Conservation (phyloP, 2,888 invertebrate species). For the Drosophila atripex region DNA sequence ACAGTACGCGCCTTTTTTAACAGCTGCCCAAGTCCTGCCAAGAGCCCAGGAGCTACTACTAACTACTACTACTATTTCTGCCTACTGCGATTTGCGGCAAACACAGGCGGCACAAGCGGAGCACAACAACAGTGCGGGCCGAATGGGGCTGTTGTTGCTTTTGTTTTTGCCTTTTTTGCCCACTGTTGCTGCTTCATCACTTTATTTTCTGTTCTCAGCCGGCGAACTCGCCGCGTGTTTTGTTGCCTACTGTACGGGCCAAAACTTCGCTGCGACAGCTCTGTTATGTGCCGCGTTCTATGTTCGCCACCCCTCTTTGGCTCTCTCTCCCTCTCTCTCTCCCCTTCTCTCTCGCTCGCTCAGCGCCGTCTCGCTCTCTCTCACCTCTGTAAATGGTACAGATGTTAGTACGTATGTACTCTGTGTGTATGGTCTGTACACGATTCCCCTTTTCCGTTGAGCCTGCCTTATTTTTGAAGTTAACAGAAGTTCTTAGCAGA, state of each 20-base stretch:
- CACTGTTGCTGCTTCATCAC: conserved; percentile 34
- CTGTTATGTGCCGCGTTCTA: conserved; percentile 58
- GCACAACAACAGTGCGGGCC: conserved; percentile 25
- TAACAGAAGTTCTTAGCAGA: too few relatives aligned
- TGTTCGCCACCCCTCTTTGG: conserved; percentile 56
- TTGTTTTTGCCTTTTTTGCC: conserved; percentile 10
- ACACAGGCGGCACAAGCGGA: conserved; percentile 1
- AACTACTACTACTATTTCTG: conserved; percentile 25
- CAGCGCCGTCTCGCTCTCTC: too few relatives aligned
- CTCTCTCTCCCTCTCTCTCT: conserved; percentile 11
- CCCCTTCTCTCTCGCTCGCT: background rate
- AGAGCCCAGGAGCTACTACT: background rate
- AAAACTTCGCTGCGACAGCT: conserved; percentile 39
- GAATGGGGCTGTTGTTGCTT: conserved; percentile 7
- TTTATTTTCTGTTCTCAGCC: conserved; percentile 49
- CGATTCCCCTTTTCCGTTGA: too few relatives aligned
- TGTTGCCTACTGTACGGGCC: conserved; percentile 80
- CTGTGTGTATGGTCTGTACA: too few relatives aligned
- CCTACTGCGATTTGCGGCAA: conserved; percentile 11
- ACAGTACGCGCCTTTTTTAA: conserved; percentile 39
- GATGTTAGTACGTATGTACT: too few relatives aligned
- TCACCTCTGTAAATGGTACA: too few relatives aligned
- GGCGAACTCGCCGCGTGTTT: conserved; percentile 68
- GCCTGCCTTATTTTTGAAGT: too few relatives aligned
- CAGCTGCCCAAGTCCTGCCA: conserved; percentile 32